A percentile compares a stretch with the other conserved stretches of the same genome.
Evolutionary conservation across 2,113 vertebrate species (phyloP).

Genomic region (Danio rerio): DNA sequence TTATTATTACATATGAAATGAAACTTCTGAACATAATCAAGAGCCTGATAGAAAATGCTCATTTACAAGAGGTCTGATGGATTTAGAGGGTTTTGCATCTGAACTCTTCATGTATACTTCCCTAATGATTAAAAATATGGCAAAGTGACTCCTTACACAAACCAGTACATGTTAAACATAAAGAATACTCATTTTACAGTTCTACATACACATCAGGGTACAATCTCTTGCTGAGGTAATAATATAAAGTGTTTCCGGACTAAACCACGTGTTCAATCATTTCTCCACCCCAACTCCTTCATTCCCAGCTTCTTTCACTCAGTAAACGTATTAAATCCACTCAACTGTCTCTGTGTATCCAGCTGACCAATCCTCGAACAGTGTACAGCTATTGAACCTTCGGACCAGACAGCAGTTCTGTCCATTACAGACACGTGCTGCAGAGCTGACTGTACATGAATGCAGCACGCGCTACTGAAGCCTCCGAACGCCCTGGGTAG

Average conservation of each 20-base stretch:
- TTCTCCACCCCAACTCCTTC: background rate
- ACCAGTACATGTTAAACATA: too few species aligned
- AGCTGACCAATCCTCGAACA: background rate
- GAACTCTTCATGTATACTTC: too few species aligned
- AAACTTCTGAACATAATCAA: too few species aligned
- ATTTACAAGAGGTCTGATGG: too few species aligned
- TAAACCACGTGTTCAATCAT: conserved; percentile 1
- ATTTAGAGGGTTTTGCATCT: too few species aligned
- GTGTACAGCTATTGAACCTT: background rate
- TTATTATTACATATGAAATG: too few species aligned
- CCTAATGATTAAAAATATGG: too few species aligned
- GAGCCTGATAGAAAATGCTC: too few species aligned
- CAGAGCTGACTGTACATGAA: too few species aligned
- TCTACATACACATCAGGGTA: too few species aligned
- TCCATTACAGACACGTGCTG: background rate
- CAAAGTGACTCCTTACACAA: too few species aligned
- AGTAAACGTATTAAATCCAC: background rate
- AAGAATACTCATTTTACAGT: too few species aligned
- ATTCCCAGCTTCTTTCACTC: background rate
- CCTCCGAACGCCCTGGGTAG: background rate
- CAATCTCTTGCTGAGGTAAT: background rate
- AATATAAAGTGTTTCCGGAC: background rate
- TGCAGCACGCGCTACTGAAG: background rate
- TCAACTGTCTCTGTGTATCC: background rate
- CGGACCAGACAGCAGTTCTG: background rate